phyloP scores from a whole-genome alignment of 2,888 invertebrate genomes.

The Machimus atricapillus region DNA sequence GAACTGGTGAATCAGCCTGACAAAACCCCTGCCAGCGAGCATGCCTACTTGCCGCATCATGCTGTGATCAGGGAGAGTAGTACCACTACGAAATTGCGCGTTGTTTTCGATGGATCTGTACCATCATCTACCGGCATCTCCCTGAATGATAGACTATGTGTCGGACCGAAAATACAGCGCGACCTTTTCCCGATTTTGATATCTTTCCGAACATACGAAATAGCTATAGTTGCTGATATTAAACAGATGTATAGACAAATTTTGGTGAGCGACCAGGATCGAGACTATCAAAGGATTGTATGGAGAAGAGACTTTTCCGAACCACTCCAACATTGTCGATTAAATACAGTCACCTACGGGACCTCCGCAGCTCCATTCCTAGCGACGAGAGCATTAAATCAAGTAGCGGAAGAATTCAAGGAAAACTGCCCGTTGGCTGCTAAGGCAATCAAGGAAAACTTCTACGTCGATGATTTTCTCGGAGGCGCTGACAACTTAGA shows the following conservation, averaged over 20 bases:
- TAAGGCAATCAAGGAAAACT: background rate
- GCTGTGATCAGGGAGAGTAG: background rate
- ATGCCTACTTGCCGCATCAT: background rate
- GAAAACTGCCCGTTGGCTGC: background rate
- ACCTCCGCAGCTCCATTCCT: slow-evolving; percentile 16
- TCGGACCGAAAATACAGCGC: background rate
- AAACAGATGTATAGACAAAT: background rate
- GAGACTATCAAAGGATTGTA: background rate
- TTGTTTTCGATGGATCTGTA: too few species aligned
- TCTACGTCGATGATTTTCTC: too few species aligned
- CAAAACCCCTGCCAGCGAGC: too few species aligned
- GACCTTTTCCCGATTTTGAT: background rate
- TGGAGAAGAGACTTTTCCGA: background rate
- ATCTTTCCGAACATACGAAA: background rate
- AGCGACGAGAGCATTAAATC: too few species aligned
- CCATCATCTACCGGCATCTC: background rate
- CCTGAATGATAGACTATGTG: background rate
- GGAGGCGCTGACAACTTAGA: too few species aligned
- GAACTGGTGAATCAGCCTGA: too few species aligned
- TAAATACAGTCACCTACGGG: background rate
- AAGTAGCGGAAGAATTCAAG: too few species aligned
- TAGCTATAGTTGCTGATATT: background rate
- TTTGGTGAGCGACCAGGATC: background rate
- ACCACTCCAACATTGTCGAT: background rate
- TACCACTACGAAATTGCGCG: background rate